Conservation (phyloP, 2,797 vertebrate genomes). For the Sebastes cheni region DNA sequence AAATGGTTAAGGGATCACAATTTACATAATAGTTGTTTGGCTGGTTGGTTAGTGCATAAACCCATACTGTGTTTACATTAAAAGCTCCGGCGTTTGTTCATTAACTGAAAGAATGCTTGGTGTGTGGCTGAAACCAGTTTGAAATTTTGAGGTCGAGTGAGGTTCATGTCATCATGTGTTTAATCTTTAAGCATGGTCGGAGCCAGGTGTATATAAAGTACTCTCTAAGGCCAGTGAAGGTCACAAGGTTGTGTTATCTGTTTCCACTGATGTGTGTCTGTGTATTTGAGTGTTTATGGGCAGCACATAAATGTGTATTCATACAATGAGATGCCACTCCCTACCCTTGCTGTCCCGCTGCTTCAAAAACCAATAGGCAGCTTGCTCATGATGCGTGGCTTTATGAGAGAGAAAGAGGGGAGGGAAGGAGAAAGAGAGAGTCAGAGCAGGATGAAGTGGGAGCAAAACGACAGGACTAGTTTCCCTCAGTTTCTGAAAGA, state of each 20-base stretch:
- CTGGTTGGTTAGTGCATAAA: conserved; percentile 19
- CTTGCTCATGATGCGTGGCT: conserved; percentile 64
- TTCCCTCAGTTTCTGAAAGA: conserved; percentile 29
- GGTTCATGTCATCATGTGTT: background rate
- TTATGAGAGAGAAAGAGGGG: conserved; percentile 62
- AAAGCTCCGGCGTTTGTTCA: conserved; percentile 14
- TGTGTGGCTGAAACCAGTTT: background rate
- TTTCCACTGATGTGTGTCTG: conserved; percentile 9
- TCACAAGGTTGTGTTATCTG: background rate
- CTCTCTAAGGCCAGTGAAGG: background rate
- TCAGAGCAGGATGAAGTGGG: conserved; percentile 44
- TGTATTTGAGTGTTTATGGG: conserved; percentile 4
- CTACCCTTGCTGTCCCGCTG: conserved; percentile 44
- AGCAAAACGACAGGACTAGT: conserved; percentile 41
- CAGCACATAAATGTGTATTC: conserved; percentile 27
- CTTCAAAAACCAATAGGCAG: conserved; percentile 71
- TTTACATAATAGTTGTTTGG: conserved; percentile 33
- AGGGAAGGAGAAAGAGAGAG: conserved; percentile 45
- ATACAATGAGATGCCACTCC: conserved; percentile 63
- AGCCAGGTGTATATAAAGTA: background rate
- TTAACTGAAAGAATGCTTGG: conserved; percentile 9
- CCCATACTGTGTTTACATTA: conserved; percentile 18
- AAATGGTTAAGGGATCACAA: conserved; percentile 24
- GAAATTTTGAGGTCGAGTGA: background rate
- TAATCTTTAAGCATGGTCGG: conserved; percentile 1